These are phyloP conservation scores for Drosophila ezoana DNA, from an alignment of 2,888 invertebrate genomes.

Conservation along the genomic window DNA sequence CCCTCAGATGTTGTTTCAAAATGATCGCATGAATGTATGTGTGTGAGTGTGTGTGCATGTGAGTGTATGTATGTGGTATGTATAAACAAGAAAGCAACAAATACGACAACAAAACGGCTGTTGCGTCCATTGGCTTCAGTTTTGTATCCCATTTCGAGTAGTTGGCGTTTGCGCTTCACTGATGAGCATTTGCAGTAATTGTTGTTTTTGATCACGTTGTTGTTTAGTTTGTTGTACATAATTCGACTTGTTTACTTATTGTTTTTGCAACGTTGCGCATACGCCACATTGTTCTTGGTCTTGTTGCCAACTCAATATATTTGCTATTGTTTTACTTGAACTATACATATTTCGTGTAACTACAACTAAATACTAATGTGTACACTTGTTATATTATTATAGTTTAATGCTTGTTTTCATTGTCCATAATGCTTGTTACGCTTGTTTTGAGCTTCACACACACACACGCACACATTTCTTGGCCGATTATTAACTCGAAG, in stretches of 20 bases:
- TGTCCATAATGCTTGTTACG: constrained; percentile 6
- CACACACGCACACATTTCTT: neutral
- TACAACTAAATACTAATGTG: too few species aligned
- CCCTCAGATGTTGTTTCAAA: neutral
- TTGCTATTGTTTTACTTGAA: constrained; percentile 3
- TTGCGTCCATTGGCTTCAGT: constrained; percentile 10
- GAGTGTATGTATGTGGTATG: neutral
- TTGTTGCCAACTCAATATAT: neutral
- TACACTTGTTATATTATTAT: too few species aligned
- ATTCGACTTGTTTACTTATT: constrained; percentile 13
- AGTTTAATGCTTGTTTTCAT: constrained; percentile 2
- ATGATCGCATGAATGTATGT: neutral
- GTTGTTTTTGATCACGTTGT: neutral
- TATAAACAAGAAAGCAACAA: neutral
- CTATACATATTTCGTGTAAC: constrained; percentile 11
- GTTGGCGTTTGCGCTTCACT: constrained; percentile 23
- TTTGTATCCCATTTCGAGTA: constrained; percentile 27
- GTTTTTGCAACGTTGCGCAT: constrained; percentile 20
- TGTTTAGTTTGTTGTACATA: neutral
- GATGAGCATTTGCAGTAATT: constrained; percentile 3
- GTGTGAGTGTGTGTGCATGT: neutral
- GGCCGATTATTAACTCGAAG: constrained; percentile 19
- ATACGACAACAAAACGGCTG: constrained; percentile 5
- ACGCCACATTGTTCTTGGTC: constrained; percentile 17
- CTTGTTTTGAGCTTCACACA: constrained; percentile 9